Conservation (phyloP, 2,113 vertebrate species). For the Hypanus sabinus region DNA sequence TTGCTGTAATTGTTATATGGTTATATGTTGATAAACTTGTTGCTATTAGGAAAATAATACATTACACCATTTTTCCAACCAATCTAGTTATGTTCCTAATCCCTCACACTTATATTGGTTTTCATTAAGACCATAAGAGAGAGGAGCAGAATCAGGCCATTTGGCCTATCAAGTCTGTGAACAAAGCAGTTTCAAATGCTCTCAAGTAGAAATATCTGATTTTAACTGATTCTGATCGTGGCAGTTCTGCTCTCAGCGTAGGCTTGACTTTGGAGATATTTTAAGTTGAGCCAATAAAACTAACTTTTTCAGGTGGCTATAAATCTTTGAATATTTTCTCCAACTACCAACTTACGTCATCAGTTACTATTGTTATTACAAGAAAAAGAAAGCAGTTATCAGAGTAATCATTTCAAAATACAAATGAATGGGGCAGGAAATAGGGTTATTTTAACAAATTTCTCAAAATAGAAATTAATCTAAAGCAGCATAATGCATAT, state of each 20-base stretch:
- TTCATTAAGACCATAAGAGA: not conserved
- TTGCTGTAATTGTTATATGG: too few species aligned
- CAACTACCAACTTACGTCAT: not conserved
- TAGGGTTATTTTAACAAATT: not conserved
- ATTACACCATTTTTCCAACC: not conserved
- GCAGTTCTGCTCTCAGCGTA: not conserved
- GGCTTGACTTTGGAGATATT: not conserved
- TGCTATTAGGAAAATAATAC: not conserved
- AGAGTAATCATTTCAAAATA: conserved; percentile 7
- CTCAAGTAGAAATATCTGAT: too few species aligned
- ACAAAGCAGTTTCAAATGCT: too few species aligned
- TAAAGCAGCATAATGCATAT: not conserved
- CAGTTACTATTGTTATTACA: not conserved
- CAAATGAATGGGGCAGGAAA: not conserved
- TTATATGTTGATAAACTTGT: not conserved
- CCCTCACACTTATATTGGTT: not conserved
- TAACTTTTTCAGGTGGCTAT: not conserved
- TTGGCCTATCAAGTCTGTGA: too few species aligned
- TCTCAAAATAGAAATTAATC: not conserved
- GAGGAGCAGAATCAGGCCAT: too few species aligned
- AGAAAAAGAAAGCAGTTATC: not conserved
- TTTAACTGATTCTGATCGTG: not conserved
- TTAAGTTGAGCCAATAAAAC: not conserved
- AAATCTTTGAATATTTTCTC: not conserved
- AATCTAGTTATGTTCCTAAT: not conserved